These are phyloP conservation scores for Tubulanus polymorphus DNA, from an alignment of 2,888 invertebrate genomes.

Conservation along the genomic window DNA sequence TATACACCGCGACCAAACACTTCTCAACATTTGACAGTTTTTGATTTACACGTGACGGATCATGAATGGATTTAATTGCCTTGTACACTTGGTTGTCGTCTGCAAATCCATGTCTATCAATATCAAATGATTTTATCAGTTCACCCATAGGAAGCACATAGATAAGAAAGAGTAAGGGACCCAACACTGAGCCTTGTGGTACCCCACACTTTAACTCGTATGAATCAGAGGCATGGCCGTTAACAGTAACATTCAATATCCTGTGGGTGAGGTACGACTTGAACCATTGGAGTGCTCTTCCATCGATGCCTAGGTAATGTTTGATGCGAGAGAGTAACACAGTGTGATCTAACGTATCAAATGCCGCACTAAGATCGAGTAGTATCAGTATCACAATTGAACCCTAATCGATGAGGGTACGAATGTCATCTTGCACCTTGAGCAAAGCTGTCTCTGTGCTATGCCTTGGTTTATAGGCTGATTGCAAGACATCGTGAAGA, in stretches of 20 bases:
- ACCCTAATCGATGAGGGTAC: slow-evolving; percentile 4
- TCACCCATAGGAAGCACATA: slow-evolving; percentile 16
- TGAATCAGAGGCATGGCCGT: neutral
- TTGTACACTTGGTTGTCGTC: slow-evolving; percentile 16
- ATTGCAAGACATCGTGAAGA: slow-evolving; percentile 6
- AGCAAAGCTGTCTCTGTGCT: slow-evolving; percentile 12
- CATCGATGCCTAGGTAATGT: slow-evolving; percentile 9
- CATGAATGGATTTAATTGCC: neutral
- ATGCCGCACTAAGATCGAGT: slow-evolving; percentile 15
- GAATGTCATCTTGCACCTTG: slow-evolving; percentile 8
- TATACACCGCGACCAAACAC: neutral
- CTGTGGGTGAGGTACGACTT: slow-evolving; percentile 15
- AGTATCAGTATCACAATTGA: slow-evolving; percentile 12
- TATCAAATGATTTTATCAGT: slow-evolving; percentile 13
- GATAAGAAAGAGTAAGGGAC: slow-evolving; percentile 9
- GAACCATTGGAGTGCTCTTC: slow-evolving; percentile 16
- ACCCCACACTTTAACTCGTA: neutral
- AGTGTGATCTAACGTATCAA: slow-evolving; percentile 19
- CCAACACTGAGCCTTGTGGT: slow-evolving; percentile 6
- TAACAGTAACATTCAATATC: slow-evolving; percentile 7
- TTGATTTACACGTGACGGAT: neutral
- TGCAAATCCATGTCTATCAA: slow-evolving; percentile 18
- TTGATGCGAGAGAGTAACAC: slow-evolving; percentile 6
- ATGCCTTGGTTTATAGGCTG: slow-evolving; percentile 7
- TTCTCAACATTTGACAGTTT: neutral